A percentile compares a stretch with the other conserved stretches of the same genome.
Conservation (phyloP, 2,888 invertebrate genomes). For the Leptopterna dolabrata region DNA sequence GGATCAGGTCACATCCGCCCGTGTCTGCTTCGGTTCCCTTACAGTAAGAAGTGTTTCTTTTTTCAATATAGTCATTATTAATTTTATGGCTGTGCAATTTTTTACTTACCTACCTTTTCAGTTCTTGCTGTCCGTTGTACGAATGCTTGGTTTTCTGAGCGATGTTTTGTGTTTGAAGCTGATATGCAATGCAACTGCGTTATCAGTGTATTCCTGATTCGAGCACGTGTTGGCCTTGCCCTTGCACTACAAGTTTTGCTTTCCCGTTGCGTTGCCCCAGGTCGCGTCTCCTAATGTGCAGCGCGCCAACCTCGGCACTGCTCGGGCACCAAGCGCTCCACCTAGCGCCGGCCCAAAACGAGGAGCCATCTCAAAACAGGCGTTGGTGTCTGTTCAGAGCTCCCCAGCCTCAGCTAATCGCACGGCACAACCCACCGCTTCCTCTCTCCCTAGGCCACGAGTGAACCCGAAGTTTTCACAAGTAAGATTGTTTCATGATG, state of each 20-base stretch:
- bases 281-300: conserved; percentile 25
- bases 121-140: too few relatives aligned
- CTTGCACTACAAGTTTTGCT: not conserved
- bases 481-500: conserved; percentile 22
- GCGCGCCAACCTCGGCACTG: conserved; percentile 1
- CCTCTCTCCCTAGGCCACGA: conserved; percentile 39
- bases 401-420: not conserved
- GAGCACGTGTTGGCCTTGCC: not conserved
- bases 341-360: not conserved
- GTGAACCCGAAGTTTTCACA: conserved; percentile 49
- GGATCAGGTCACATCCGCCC: too few relatives aligned
- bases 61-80: too few relatives aligned
- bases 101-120: too few relatives aligned
- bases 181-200: too few relatives aligned
- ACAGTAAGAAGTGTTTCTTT: too few relatives aligned
- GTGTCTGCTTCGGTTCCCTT: too few relatives aligned
- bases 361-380: not conserved
- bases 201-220: not conserved
- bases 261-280: not conserved
- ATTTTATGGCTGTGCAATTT: too few relatives aligned
- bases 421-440: conserved; percentile 27
- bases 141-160: too few relatives aligned
- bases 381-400: not conserved
- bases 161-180: not conserved
- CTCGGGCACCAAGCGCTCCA: conserved; percentile 9